Conservation (phyloP, 2,113 vertebrate genomes). For the Falco punctatus region DNA sequence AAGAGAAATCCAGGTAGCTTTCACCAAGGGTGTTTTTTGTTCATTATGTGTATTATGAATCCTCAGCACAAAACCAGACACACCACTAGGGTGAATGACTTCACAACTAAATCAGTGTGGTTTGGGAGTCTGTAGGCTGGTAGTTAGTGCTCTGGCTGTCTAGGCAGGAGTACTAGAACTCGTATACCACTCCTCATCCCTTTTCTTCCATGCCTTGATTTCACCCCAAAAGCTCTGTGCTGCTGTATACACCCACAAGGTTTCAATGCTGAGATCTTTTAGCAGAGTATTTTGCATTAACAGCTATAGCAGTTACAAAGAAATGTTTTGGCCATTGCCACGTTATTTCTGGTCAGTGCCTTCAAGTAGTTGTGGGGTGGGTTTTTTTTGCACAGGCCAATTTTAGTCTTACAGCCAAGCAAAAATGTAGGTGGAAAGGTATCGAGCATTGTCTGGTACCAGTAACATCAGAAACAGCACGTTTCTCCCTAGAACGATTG, state of each 20-base stretch:
- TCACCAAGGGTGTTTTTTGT: background rate
- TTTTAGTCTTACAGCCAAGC: background rate
- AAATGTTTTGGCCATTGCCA: background rate
- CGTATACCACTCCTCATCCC: background rate
- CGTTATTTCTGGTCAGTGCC: background rate
- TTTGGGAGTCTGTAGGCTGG: background rate
- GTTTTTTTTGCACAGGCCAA: background rate
- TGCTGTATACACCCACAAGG: background rate
- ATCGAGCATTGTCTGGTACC: background rate
- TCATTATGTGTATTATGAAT: background rate
- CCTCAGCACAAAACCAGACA: background rate
- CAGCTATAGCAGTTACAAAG: background rate
- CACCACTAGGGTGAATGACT: background rate
- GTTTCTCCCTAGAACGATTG: background rate
- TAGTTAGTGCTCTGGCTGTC: background rate
- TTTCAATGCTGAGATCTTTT: background rate
- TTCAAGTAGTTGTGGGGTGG: background rate
- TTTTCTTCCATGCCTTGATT: background rate
- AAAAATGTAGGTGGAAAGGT: background rate
- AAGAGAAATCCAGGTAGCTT: conserved; percentile 4
- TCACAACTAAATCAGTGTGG: background rate
- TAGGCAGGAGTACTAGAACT: background rate
- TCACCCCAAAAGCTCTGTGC: background rate
- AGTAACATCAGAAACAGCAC: background rate
- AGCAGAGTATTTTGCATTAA: background rate